Conservation (phyloP, 1,140 invertebrate species). For the Potamilus streckersoni region DNA sequence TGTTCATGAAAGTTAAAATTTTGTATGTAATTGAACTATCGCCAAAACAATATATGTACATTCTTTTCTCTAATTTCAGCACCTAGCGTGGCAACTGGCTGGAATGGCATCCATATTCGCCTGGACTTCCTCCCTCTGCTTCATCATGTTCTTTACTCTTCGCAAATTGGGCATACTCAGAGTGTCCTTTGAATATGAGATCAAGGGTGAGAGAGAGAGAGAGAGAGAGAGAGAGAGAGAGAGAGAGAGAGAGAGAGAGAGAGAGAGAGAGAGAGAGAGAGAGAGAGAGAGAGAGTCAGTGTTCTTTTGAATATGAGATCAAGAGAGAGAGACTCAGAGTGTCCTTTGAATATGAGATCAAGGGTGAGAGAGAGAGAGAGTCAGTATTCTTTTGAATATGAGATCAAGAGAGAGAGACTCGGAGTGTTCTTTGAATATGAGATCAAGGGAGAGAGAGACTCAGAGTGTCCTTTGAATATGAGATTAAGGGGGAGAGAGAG, state of each 20-base stretch:
- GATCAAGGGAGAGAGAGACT: slow-evolving; percentile 66
- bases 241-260: slow-evolving; percentile 11
- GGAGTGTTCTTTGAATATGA: slow-evolving; percentile 69
- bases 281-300: too few species aligned
- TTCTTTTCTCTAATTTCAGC: slow-evolving; percentile 41
- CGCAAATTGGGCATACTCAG: slow-evolving; percentile 64
- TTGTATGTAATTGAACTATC: too few species aligned
- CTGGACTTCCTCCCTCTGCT: slow-evolving; percentile 67
- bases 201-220: slow-evolving; percentile 60
- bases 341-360: slow-evolving; percentile 67
- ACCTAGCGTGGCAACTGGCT: slow-evolving; percentile 69
- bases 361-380: slow-evolving; percentile 59
- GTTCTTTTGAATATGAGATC: too few species aligned
- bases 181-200: slow-evolving; percentile 68
- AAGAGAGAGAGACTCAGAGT: too few species aligned
- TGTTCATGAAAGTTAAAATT: too few species aligned
- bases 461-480: slow-evolving; percentile 67
- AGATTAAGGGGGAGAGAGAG: slow-evolving; percentile 67
- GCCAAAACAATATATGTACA: too few species aligned
- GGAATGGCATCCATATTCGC: slow-evolving; percentile 68
- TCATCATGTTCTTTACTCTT: slow-evolving; percentile 68
- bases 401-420: too few species aligned
- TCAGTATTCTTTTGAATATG: too few species aligned
- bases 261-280: neutral
- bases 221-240: neutral